A percentile compares a stretch with the other conserved stretches of the same genome.
These are phyloP conservation scores for Sphaeridia pumilis DNA, from an alignment of 2,888 invertebrate genomes.

Conservation along the genomic window DNA sequence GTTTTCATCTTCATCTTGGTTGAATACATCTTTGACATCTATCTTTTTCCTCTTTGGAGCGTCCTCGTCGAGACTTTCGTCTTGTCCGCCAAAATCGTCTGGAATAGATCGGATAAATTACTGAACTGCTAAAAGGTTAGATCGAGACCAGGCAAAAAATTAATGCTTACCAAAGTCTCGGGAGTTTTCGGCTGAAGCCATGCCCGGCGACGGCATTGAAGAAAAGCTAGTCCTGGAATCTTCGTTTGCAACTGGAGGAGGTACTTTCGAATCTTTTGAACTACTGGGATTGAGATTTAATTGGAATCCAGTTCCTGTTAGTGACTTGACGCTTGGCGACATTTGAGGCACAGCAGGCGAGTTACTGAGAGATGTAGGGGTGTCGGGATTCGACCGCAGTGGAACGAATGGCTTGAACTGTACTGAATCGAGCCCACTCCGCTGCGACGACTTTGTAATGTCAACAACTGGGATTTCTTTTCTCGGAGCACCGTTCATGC, in stretches of 20 bases:
- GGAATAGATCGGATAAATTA: conserved; percentile 1
- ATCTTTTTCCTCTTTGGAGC: conserved; percentile 53
- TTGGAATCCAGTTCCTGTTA: conserved; percentile 22
- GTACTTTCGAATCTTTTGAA: conserved; percentile 8
- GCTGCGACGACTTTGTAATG: conserved; percentile 7
- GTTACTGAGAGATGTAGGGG: conserved; percentile 25
- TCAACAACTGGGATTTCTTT: neutral
- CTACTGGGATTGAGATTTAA: conserved; percentile 8
- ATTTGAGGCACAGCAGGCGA: conserved; percentile 23
- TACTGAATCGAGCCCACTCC: conserved; percentile 23
- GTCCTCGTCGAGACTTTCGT: conserved; percentile 28
- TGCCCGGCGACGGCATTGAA: conserved; percentile 28
- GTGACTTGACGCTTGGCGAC: conserved; percentile 19
- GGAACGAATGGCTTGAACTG: conserved; percentile 26
- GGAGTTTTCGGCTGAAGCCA: conserved; percentile 23
- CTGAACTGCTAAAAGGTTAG: neutral
- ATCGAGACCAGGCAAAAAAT: neutral
- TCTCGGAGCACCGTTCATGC: conserved; percentile 17
- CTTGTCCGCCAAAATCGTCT: conserved; percentile 33
- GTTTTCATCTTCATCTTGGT: conserved; percentile 59
- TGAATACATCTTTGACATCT: conserved; percentile 72
- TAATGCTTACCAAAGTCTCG: conserved; percentile 16
- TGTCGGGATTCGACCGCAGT: conserved; percentile 28
- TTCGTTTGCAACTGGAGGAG: conserved; percentile 17
- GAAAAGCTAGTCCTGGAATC: conserved; percentile 33